Percentiles rank a stretch among this genome's conserved stretches.
Evolutionary conservation across 2,888 invertebrate genomes (phyloP).

Genomic region (Nesidiocoris tenuis): DNA sequence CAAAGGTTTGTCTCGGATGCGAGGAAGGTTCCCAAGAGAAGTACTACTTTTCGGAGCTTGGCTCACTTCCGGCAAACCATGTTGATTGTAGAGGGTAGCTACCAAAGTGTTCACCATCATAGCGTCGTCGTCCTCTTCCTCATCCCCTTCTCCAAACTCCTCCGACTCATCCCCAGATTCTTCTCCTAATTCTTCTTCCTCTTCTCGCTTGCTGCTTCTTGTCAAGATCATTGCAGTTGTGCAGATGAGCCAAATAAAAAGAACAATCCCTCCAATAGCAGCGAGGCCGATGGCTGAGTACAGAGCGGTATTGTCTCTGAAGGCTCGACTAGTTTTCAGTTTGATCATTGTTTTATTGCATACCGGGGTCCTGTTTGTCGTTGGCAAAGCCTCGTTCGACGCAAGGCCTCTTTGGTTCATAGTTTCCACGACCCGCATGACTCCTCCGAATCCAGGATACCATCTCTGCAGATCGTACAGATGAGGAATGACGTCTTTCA

Average conservation of each 20-base stretch:
- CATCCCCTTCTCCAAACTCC: background rate
- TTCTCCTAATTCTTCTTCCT: background rate
- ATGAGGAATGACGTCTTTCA: constrained; percentile 27
- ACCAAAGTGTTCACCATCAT: constrained; percentile 26
- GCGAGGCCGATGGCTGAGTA: constrained; percentile 22
- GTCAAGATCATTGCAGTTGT: background rate
- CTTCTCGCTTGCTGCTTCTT: background rate
- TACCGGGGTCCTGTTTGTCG: constrained; percentile 13
- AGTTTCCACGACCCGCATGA: constrained; percentile 50
- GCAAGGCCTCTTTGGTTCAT: constrained; percentile 48
- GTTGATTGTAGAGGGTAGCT: constrained; percentile 10
- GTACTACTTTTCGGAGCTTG: background rate
- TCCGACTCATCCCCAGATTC: background rate
- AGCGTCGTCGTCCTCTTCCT: constrained; percentile 13
- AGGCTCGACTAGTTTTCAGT: constrained; percentile 7
- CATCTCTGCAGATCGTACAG: constrained; percentile 46
- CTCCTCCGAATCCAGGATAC: constrained; percentile 50
- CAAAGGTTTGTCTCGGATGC: background rate
- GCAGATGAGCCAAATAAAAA: constrained; percentile 4
- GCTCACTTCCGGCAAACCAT: background rate
- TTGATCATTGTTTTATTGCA: constrained; percentile 21
- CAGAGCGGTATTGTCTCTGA: constrained; percentile 14
- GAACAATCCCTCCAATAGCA: background rate
- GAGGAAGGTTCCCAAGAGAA: background rate
- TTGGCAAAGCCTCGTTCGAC: constrained; percentile 24